These are phyloP conservation scores for Charina bottae DNA, from an alignment of 2,113 vertebrate species.

Conservation along the genomic window DNA sequence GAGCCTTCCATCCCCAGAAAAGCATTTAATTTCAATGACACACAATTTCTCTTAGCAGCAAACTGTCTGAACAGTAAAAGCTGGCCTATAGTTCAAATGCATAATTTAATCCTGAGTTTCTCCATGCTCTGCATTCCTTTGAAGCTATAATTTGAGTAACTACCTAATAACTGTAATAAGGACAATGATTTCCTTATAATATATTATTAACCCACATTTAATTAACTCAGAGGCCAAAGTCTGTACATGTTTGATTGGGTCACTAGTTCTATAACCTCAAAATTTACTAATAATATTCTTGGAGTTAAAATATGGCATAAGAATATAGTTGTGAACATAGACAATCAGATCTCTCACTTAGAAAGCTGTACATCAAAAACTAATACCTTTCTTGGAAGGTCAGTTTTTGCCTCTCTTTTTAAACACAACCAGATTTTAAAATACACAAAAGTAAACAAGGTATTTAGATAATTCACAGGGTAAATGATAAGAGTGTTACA, in stretches of 20 bases:
- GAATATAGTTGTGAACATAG: slow-evolving; percentile 43
- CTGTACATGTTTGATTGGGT: slow-evolving; percentile 77
- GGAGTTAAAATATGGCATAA: slow-evolving; percentile 56
- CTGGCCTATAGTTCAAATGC: slow-evolving; percentile 92
- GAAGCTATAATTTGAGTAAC: slow-evolving; percentile 92
- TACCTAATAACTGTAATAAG: slow-evolving; percentile 93
- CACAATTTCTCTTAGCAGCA: slow-evolving; percentile 87
- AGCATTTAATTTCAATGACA: slow-evolving; percentile 97
- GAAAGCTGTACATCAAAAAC: slow-evolving; percentile 51
- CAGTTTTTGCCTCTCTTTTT: slow-evolving; percentile 26
- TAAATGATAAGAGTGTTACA: slow-evolving; percentile 34
- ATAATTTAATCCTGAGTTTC: slow-evolving; percentile 89
- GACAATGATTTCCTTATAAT: slow-evolving; percentile 87
- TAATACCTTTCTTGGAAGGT: slow-evolving; percentile 48
- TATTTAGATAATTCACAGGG: slow-evolving; percentile 31
- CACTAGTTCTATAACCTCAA: slow-evolving; percentile 76
- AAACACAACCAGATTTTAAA: slow-evolving; percentile 51
- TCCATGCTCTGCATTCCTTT: slow-evolving; percentile 86
- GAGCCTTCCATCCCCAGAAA: slow-evolving; percentile 91
- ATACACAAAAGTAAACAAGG: slow-evolving; percentile 54
- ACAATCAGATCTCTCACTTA: slow-evolving; percentile 47
- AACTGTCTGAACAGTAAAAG: slow-evolving; percentile 88
- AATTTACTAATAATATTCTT: slow-evolving; percentile 76
- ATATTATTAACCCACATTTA: slow-evolving; percentile 82
- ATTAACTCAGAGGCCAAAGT: slow-evolving; percentile 78